Evolutionary conservation across 2,113 vertebrate species (phyloP).

Genomic region (Donacobius atricapilla): DNA sequence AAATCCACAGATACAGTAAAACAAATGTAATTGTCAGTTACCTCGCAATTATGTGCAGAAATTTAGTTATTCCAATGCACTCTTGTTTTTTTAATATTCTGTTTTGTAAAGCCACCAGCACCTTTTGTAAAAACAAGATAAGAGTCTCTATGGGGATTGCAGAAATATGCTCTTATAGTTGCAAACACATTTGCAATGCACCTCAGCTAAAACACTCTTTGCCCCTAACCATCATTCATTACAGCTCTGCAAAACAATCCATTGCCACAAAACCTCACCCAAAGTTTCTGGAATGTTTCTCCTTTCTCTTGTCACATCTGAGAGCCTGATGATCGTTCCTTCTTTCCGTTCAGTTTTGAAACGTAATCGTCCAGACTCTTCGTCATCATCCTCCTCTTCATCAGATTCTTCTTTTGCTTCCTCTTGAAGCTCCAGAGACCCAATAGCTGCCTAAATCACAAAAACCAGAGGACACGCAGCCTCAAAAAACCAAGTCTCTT

Average conservation of each 20-base stretch:
- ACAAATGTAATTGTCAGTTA: background rate
- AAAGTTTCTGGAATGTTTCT: constrained; percentile 97
- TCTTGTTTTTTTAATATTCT: background rate
- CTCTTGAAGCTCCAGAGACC: constrained; percentile 75
- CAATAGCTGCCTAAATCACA: constrained; percentile 75
- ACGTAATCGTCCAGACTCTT: constrained; percentile 87
- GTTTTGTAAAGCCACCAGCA: background rate
- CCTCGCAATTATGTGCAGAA: background rate
- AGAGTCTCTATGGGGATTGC: fast-evolving
- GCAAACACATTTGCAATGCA: background rate
- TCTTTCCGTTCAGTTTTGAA: constrained; percentile 98
- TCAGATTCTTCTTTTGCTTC: constrained; percentile 83
- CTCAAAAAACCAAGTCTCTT: background rate
- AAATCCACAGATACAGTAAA: background rate
- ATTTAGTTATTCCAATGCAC: background rate
- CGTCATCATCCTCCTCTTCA: constrained; percentile 92
- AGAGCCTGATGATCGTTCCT: constrained; percentile 87
- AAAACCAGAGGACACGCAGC: background rate
- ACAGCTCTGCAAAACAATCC: background rate
- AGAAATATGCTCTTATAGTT: background rate
- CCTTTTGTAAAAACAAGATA: background rate
- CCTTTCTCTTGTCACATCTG: constrained; percentile 85
- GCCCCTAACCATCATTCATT: background rate
- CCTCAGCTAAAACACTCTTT: background rate
- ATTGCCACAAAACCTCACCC: constrained; percentile 72